Evolutionary conservation across 2,113 vertebrate genomes (phyloP).

Genomic region (Rhipidura dahli): DNA sequence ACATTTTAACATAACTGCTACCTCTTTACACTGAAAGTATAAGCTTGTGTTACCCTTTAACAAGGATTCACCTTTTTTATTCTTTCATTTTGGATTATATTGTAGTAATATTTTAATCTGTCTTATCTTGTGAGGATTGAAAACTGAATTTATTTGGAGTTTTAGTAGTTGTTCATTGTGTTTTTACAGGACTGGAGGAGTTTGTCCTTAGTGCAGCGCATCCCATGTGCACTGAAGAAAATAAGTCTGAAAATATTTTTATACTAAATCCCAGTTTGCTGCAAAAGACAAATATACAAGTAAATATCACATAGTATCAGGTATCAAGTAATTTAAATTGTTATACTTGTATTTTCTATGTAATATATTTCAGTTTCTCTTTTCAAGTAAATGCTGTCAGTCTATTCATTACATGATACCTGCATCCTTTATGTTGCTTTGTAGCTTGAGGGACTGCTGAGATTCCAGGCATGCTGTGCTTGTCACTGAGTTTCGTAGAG

Average conservation of each 20-base stretch:
- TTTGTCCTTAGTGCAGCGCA: conserved; percentile 78
- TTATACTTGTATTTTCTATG: not conserved
- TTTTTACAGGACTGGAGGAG: conserved; percentile 75
- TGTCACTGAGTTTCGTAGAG: not conserved
- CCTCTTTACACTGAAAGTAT: not conserved
- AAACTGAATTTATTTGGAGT: not conserved
- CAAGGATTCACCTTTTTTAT: not conserved
- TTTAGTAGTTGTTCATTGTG: not conserved
- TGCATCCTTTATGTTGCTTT: not conserved
- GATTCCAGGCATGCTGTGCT: not conserved
- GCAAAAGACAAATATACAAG: conserved; percentile 84
- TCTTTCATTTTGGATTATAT: not conserved
- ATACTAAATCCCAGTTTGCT: conserved; percentile 79
- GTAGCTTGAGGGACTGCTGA: not conserved
- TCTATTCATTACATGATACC: not conserved
- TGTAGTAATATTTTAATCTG: not conserved
- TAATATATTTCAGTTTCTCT: not conserved
- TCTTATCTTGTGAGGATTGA: not conserved
- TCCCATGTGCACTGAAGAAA: conserved; percentile 64
- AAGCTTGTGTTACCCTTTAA: not conserved
- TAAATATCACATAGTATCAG: conserved; percentile 74
- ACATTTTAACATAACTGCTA: not conserved
- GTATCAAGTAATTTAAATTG: conserved; percentile 58
- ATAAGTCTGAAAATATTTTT: conserved; percentile 79
- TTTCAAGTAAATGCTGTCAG: not conserved